Percentiles rank a stretch among this genome's conserved stretches.
These are phyloP conservation scores for Collichthys lucidus DNA, from an alignment of 2,113 vertebrate species.

Conservation along the genomic window DNA sequence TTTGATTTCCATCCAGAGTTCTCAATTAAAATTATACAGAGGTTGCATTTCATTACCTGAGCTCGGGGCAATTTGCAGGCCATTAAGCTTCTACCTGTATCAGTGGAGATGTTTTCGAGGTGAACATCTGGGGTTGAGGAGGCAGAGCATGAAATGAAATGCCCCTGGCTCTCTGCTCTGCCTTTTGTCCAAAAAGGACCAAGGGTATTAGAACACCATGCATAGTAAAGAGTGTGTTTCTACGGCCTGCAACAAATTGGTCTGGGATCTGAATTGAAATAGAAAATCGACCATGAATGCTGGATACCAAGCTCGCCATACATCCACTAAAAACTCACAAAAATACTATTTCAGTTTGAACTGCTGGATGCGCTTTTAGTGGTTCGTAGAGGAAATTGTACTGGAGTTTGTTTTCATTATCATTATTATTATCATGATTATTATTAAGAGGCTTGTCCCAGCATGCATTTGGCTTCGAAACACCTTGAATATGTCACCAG, in stretches of 20 bases:
- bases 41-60: slow-evolving; percentile 86
- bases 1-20: slow-evolving; percentile 83
- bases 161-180: slow-evolving; percentile 73
- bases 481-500: slow-evolving; percentile 4
- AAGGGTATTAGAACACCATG: slow-evolving; percentile 77
- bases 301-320: slow-evolving; percentile 41
- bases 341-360: neutral
- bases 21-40: slow-evolving; percentile 87
- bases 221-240: slow-evolving; percentile 71
- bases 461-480: slow-evolving; percentile 11
- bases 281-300: slow-evolving; percentile 64
- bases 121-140: slow-evolving; percentile 87
- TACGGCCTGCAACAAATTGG: slow-evolving; percentile 69
- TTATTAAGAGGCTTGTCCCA: neutral
- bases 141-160: slow-evolving; percentile 85
- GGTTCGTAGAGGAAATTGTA: neutral
- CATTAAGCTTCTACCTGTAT: slow-evolving; percentile 85
- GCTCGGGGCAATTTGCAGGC: slow-evolving; percentile 82
- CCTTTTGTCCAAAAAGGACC: slow-evolving; percentile 80
- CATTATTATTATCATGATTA: neutral
- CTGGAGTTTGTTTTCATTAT: neutral
- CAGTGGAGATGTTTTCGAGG: slow-evolving; percentile 83
- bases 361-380: neutral
- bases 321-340: slow-evolving; percentile 9
- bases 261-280: slow-evolving; percentile 72